Conservation (phyloP, 2,888 invertebrate genomes). For the Ectobius pallidus region DNA sequence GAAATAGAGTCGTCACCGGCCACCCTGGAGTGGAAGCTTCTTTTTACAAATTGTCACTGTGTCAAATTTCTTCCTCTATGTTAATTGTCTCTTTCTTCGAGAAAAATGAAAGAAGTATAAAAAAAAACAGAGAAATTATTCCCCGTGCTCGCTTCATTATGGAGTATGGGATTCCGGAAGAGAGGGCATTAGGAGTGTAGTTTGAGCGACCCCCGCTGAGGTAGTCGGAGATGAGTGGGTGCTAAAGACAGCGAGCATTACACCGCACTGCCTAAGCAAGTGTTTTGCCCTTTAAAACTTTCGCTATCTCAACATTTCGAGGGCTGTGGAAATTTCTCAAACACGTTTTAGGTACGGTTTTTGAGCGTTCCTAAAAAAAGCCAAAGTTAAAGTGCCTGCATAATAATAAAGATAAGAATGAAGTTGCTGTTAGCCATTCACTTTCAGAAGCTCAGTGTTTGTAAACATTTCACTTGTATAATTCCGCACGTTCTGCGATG, state of each 20-base stretch:
- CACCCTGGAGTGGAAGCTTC: background rate
- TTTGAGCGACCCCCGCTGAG: constrained; percentile 11
- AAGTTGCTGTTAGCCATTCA: too few relatives aligned
- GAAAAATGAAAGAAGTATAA: background rate
- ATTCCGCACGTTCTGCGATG: too few relatives aligned
- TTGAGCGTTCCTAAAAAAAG: too few relatives aligned
- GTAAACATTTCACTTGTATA: too few relatives aligned
- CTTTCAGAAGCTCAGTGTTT: too few relatives aligned
- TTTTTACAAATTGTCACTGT: constrained; percentile 13
- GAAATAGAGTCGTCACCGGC: background rate
- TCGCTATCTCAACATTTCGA: background rate
- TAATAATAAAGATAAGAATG: too few relatives aligned
- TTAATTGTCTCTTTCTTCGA: background rate
- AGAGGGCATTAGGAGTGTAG: constrained; percentile 32
- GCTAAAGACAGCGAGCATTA: constrained; percentile 14
- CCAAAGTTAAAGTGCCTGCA: too few relatives aligned
- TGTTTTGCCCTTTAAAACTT: too few relatives aligned
- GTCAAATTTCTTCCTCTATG: constrained; percentile 1
- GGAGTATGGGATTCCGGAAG: constrained; percentile 12
- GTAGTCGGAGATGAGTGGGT: constrained; percentile 37
- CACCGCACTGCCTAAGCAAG: constrained; percentile 18
- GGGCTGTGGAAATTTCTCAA: too few relatives aligned
- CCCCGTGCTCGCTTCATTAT: constrained; percentile 14
- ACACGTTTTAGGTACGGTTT: too few relatives aligned
- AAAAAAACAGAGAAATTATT: too few relatives aligned